Conservation (phyloP, 1,140 invertebrate species). For the Hypsibius dujardini region DNA sequence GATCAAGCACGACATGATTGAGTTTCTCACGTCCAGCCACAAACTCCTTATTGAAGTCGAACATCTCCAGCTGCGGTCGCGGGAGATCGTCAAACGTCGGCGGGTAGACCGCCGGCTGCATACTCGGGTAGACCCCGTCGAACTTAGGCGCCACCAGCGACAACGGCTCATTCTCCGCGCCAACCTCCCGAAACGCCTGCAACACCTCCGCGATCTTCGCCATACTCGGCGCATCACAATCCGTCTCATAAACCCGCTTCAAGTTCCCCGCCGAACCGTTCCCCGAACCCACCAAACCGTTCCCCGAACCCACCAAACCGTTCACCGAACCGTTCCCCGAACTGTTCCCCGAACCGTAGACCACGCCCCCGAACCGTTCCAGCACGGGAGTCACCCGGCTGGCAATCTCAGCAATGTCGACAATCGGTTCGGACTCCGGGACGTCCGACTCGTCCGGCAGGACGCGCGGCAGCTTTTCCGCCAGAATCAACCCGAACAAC, state of each 20-base stretch:
- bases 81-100: not conserved
- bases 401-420: not conserved
- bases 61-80: not conserved
- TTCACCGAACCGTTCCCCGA: too few relatives aligned
- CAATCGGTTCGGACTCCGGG: not conserved
- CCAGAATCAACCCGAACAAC: not conserved
- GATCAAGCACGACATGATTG: not conserved
- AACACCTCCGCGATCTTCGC: not conserved
- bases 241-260: not conserved
- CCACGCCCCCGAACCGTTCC: not conserved
- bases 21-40: not conserved
- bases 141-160: not conserved
- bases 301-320: not conserved
- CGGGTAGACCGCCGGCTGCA: conserved; percentile 2
- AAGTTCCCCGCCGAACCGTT: not conserved
- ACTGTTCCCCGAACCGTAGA: not conserved
- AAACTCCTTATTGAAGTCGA: conserved; percentile 7
- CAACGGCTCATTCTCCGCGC: not conserved
- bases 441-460: conserved; percentile 5
- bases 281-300: not conserved
- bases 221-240: not conserved
- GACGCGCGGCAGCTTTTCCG: not conserved
- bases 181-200: not conserved
- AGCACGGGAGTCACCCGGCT: not conserved
- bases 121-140: not conserved